A percentile compares a stretch with the other conserved stretches of the same genome.
These are phyloP conservation scores for Rhyacichthys aspro DNA, from an alignment of 2,797 vertebrate genomes.

Conservation along the genomic window DNA sequence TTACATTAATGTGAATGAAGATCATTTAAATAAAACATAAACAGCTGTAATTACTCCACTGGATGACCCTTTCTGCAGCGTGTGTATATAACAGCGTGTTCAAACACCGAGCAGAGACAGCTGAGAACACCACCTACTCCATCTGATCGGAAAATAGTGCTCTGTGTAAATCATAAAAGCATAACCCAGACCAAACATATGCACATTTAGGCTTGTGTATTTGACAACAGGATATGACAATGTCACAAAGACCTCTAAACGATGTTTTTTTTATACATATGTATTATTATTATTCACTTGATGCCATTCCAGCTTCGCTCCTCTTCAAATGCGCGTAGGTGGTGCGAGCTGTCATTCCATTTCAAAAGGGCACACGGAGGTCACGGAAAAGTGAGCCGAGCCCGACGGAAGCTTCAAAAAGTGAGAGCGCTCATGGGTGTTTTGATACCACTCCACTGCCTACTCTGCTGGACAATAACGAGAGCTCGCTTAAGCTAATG, in stretches of 20 bases:
- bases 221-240: slow-evolving; percentile 46
- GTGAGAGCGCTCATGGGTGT: slow-evolving; percentile 15
- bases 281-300: slow-evolving; percentile 6
- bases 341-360: slow-evolving; percentile 45
- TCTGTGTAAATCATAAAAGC: slow-evolving; percentile 18
- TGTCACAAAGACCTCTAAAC: slow-evolving; percentile 42
- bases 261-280: slow-evolving; percentile 32
- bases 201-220: slow-evolving; percentile 25
- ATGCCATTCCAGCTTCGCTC: slow-evolving; percentile 28
- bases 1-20: neutral
- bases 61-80: neutral
- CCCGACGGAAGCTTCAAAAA: slow-evolving; percentile 29
- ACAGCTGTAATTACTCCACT: neutral
- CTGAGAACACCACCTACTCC: slow-evolving; percentile 16
- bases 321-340: slow-evolving; percentile 52
- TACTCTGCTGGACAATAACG: slow-evolving; percentile 33
- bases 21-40: neutral
- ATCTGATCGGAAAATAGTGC: slow-evolving; percentile 17
- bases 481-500: slow-evolving; percentile 42
- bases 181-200: slow-evolving; percentile 23
- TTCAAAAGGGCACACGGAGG: slow-evolving; percentile 44
- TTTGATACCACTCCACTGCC: slow-evolving; percentile 16
- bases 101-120: neutral
- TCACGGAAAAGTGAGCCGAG: slow-evolving; percentile 46
- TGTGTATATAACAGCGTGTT: neutral